phyloP scores from a whole-genome alignment of 1,140 invertebrate genomes.

The Trichonephila clavipes region DNA sequence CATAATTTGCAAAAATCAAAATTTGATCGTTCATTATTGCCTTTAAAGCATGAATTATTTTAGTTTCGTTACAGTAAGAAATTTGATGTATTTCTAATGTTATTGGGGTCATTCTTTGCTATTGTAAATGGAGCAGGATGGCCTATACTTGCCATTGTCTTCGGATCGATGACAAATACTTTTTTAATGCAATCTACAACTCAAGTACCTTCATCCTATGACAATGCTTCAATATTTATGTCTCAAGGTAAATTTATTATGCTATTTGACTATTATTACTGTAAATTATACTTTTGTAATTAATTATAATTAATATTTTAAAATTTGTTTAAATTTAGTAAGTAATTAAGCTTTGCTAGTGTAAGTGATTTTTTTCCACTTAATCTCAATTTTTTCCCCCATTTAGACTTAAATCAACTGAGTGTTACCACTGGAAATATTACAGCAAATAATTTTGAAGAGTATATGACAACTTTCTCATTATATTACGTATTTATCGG shows the following conservation, averaged over 20 bases:
- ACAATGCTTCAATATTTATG: conserved; percentile 17
- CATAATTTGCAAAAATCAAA: too few species aligned
- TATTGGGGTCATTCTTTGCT: conserved; percentile 77
- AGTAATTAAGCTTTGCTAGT: too few species aligned
- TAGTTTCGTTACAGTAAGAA: conserved; percentile 77
- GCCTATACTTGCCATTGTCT: conserved; percentile 77
- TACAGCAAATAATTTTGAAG: conserved; percentile 56
- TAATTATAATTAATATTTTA: too few species aligned
- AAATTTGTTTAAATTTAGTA: too few species aligned
- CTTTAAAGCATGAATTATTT: neutral
- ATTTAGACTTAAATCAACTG: neutral
- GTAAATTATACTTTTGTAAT: too few species aligned
- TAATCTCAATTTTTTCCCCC: too few species aligned
- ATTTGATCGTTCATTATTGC: neutral
- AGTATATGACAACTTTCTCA: conserved; percentile 61
- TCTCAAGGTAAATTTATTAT: conserved; percentile 1
- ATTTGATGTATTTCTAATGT: conserved; percentile 76
- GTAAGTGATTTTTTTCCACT: too few species aligned
- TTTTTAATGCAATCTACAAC: conserved; percentile 69
- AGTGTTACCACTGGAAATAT: neutral
- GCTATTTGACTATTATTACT: too few species aligned
- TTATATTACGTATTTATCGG: conserved; percentile 76
- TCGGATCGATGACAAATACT: conserved; percentile 78
- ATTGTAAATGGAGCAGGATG: conserved; percentile 77
- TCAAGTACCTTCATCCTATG: neutral